These are phyloP conservation scores for Malurus alboscapulatus DNA, from an alignment of 2,113 vertebrate genomes.

Conservation along the genomic window DNA sequence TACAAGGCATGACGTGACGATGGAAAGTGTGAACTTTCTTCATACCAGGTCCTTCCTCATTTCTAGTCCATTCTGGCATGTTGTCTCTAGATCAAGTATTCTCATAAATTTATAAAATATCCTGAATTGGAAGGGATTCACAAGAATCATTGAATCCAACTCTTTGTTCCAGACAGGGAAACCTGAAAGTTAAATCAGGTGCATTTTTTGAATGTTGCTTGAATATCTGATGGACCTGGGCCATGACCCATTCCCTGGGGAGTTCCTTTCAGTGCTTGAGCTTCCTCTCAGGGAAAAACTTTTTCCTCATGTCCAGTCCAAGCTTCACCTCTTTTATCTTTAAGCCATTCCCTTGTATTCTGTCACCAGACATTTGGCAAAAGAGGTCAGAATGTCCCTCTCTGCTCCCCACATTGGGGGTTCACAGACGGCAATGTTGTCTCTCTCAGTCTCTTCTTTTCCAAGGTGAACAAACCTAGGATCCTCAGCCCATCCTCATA, in stretches of 20 bases:
- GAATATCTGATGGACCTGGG: background rate
- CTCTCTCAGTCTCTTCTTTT: background rate
- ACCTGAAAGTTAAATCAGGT: background rate
- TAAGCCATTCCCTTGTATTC: background rate
- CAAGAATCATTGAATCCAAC: background rate
- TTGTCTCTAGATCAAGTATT: background rate
- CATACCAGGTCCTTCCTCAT: background rate
- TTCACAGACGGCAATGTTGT: background rate
- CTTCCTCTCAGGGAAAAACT: background rate
- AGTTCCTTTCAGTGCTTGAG: background rate
- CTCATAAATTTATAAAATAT: background rate
- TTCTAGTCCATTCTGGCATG: background rate
- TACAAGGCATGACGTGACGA: background rate
- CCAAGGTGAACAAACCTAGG: background rate
- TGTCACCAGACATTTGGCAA: background rate
- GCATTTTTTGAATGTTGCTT: background rate
- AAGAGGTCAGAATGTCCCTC: background rate
- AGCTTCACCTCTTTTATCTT: background rate
- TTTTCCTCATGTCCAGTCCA: background rate
- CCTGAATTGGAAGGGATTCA: background rate
- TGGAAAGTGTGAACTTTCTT: background rate
- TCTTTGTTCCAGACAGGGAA: background rate
- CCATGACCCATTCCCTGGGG: fast-evolving
- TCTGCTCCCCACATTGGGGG: background rate
- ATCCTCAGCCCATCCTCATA: background rate